Evolutionary conservation across 2,797 vertebrate species (phyloP).

Genomic region (Rhadinocentrus ornatus): DNA sequence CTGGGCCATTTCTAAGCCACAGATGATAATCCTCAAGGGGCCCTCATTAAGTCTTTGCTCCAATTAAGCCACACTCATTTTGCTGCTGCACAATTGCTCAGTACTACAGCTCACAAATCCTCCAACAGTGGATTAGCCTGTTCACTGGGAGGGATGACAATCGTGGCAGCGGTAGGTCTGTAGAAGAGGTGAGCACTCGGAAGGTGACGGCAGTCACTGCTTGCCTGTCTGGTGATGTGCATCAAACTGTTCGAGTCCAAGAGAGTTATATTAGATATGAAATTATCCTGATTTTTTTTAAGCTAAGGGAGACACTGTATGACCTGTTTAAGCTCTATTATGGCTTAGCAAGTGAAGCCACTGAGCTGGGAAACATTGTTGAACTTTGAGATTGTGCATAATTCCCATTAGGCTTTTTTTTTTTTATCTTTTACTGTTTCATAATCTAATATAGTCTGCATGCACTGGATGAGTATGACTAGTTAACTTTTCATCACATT

Average conservation of each 20-base stretch:
- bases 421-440: not conserved
- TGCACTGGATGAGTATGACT: not conserved
- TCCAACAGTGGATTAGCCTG: conserved; percentile 76
- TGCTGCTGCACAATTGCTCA: conserved; percentile 66
- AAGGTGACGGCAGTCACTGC: conserved; percentile 38
- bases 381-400: conserved; percentile 32
- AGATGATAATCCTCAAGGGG: conserved; percentile 77
- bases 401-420: not conserved
- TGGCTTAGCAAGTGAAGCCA: conserved; percentile 27
- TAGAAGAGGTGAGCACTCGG: conserved; percentile 45
- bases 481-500: not conserved
- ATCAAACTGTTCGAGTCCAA: conserved; percentile 16
- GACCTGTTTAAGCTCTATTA: conserved; percentile 30
- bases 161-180: conserved; percentile 48
- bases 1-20: conserved; percentile 77
- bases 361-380: conserved; percentile 13
- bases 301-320: not conserved
- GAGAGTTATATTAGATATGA: conserved; percentile 15
- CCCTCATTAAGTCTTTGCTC: conserved; percentile 81
- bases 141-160: conserved; percentile 74
- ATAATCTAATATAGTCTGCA: not conserved
- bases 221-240: conserved; percentile 7
- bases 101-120: conserved; percentile 66
- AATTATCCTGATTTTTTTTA: conserved; percentile 10
- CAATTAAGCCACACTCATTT: conserved; percentile 79